Percentiles rank a stretch among this genome's conserved stretches.
These are phyloP conservation scores for Phymorhynchus buccinoides DNA, from an alignment of 1,140 invertebrate species.

Conservation along the genomic window DNA sequence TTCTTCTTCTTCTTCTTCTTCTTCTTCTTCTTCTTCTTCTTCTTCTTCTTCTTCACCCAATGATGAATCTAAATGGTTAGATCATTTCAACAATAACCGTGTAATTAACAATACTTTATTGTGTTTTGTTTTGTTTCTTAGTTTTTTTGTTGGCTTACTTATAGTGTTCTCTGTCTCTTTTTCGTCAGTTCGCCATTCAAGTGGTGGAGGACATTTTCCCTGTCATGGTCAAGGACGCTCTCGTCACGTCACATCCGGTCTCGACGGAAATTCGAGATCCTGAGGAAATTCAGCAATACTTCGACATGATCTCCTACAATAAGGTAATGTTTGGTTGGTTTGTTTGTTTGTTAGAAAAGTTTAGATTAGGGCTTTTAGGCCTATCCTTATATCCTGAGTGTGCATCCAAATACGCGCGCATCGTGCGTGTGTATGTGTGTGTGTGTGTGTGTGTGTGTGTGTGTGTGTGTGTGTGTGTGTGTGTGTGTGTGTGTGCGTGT, in stretches of 20 bases:
- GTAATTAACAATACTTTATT: too few relatives aligned
- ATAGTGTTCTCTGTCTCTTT: too few relatives aligned
- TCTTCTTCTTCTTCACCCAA: not conserved
- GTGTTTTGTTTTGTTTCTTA: not conserved
- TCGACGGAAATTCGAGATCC: slow-evolving; percentile 67
- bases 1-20: slow-evolving; percentile 1
- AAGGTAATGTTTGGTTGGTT: slow-evolving; percentile 57
- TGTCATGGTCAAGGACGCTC: slow-evolving; percentile 71
- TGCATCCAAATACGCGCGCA: too few relatives aligned
- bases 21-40: slow-evolving; percentile 14
- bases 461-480: too few relatives aligned
- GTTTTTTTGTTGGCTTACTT: too few relatives aligned
- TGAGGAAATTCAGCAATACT: slow-evolving; percentile 68
- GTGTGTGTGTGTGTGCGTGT: too few relatives aligned
- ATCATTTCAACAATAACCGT: too few relatives aligned
- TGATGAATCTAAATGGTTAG: too few relatives aligned
- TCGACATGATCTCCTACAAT: slow-evolving; percentile 72
- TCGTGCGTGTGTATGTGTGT: too few relatives aligned
- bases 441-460: too few relatives aligned
- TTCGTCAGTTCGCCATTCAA: slow-evolving; percentile 63
- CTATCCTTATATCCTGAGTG: not conserved
- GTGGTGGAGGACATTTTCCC: slow-evolving; percentile 69
- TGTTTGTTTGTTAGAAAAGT: not conserved
- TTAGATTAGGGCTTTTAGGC: too few relatives aligned
- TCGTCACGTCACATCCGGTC: slow-evolving; percentile 75